A percentile compares a stretch with the other conserved stretches of the same genome.
Evolutionary conservation across 2,888 invertebrate species (phyloP).

Genomic region (Diachrysia chrysitis): DNA sequence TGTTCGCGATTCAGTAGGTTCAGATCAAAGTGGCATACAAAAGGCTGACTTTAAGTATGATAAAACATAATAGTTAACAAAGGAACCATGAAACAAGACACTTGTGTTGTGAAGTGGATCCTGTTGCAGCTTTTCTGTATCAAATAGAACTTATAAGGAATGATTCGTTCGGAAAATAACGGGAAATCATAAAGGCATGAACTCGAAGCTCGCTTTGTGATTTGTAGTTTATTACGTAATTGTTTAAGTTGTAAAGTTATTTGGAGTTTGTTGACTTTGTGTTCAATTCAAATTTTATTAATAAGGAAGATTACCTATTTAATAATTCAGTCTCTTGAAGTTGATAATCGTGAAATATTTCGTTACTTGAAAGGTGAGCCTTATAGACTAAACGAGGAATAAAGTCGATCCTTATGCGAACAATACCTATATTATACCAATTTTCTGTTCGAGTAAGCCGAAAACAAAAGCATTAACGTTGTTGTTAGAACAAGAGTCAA

Average conservation of each 20-base stretch:
- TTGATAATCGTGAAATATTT: no score
- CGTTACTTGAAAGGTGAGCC: no score
- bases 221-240: conserved; percentile 3
- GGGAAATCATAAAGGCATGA: conserved; percentile 7
- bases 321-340: background rate
- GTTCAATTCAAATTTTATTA: background rate
- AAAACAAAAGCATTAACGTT: conserved; percentile 12
- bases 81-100: conserved; percentile 30
- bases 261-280: background rate
- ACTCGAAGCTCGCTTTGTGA: background rate
- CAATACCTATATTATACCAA: background rate
- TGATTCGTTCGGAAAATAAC: conserved; percentile 11
- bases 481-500: conserved; percentile 24
- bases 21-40: conserved; percentile 25
- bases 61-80: conserved; percentile 22
- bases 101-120: conserved; percentile 17
- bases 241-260: no score
- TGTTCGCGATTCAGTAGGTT: conserved; percentile 11
- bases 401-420: background rate
- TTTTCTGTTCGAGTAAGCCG: conserved; percentile 10
- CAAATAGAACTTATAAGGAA: conserved; percentile 4
- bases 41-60: conserved; percentile 21
- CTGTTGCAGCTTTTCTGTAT: conserved; percentile 18
- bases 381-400: no score
- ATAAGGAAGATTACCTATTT: no score